Base-by-base conservation (phyloP, 92 coral and sea anemone species). In the Chrysogorgia sp. region DNA sequence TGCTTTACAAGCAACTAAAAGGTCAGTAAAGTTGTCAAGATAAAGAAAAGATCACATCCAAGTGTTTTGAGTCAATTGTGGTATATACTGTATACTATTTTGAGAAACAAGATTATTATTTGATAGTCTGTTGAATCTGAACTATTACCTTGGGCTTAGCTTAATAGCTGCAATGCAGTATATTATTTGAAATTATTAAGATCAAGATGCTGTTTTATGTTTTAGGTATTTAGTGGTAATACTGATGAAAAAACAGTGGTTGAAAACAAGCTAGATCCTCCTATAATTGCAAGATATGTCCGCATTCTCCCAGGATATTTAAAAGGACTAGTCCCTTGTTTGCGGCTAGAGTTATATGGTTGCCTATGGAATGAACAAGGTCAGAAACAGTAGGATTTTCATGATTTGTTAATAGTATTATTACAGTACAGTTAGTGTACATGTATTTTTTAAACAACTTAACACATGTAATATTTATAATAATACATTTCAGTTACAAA, bases 331-430 rank as follows among this genome's bases (percentile, higher is more conserved):
- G 93, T 87, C 57, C 89, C 81, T 52, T 92, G 97, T 57, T 65
- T 85, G 34, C 58, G 90, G 69, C 34, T 92, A 45, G 96, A 90
- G 52, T 79, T 88, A 2, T 85, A 78, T 64, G 92, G 92, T 5
- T 63, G 74, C 52, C 45, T 35, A 34, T 35, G 48, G 67, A 65
- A 10, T 41, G 57, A 48, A 22, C n/a, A 0, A 59, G 37, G 65
- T 59, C 25, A 10, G 65, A 22, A 48, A 59, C 33, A 22, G 32
- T 1, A 47, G 53, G 2, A 7, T 6, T 7, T 15, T 2, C 14
- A 7, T 2, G 15, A 47, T 15, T 47, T 47, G 7, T 7, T n/a
- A 6, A n/a, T 6, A 47, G 2, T 47, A n/a, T 47, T 2, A 47
- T 7, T 7, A 37, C 5, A 37, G 43, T 37, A 37, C 6, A 37